phyloP scores from a whole-genome alignment of 92 coral and sea anemone genomes.

The Palythoa caribaeorum region DNA sequence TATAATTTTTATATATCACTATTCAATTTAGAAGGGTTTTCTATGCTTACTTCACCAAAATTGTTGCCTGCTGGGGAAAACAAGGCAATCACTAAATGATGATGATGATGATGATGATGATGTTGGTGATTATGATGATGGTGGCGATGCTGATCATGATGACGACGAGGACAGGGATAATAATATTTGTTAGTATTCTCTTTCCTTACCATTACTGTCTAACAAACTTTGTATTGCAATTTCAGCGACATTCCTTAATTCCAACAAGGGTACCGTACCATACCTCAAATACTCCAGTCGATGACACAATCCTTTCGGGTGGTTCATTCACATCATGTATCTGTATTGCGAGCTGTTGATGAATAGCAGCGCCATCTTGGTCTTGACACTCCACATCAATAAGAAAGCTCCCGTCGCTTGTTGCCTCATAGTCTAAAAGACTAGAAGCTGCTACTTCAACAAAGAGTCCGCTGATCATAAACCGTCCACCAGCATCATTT shows the following conservation, averaged over 20 bases:
- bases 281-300: slow-evolving; percentile 59
- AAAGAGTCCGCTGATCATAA: slow-evolving; percentile 65
- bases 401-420: slow-evolving; percentile 60
- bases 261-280: neutral
- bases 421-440: slow-evolving; percentile 65
- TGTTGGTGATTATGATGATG: neutral
- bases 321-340: slow-evolving; percentile 66
- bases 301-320: slow-evolving; percentile 54
- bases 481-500: slow-evolving; percentile 77
- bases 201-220: no score
- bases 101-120: neutral
- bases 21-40: no score
- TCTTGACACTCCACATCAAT: slow-evolving; percentile 77
- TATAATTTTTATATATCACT: no score
- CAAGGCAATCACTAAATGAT: neutral
- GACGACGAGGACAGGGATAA: no score
- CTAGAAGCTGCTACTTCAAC: slow-evolving; percentile 63
- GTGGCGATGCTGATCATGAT: neutral
- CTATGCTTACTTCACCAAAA: no score
- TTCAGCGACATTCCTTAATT: neutral
- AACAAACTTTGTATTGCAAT: no score
- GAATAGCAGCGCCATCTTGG: slow-evolving; percentile 70
- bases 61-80: no score
- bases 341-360: slow-evolving; percentile 53
- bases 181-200: no score